Base-by-base conservation (phyloP, 2,797 vertebrate species). In the Sphenodon punctatus region DNA sequence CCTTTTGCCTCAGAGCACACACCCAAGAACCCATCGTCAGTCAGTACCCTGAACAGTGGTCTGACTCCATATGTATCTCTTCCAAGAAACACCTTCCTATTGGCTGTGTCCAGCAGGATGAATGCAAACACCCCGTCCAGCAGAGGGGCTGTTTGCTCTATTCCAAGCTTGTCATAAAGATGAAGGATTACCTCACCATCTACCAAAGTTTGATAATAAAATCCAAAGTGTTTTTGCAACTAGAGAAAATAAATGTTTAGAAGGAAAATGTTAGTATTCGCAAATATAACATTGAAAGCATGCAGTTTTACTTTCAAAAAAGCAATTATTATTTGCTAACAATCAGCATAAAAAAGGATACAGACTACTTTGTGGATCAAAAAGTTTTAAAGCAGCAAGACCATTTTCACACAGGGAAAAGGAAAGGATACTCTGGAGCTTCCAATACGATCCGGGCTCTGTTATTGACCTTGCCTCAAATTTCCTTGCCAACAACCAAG, bases 1-100 rank as follows among this genome's bases (percentile, higher is more conserved):
- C 98, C 98, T 98, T 99, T 99, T 75, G 97, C 98, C 88, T 99
- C 98, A 8, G 98, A 99, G 94, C 97, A 97, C 78, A 98, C 95
- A 1, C 97, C 98, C 36, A 99, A 95, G 94, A 99, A 97, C 46
- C 98, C 98, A 75, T 98, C 93, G 34, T 98, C 97, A 0, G 98
- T 97, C 48, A 98, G 90, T 48, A 97, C 90, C 78, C 90, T 98
- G 91, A 99, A 99, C 78, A 99, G 34, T 4, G 98, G 98, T 30
- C 98, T 96, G 56, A 99, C 97, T 1, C 98, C 98, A 1, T 98
- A 99, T 0, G 98, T 98, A 68, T 99, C 98, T 84, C 98, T 96
- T 0, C 97, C 98, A 72, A 99, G 90, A 45, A 95, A 97, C 7
- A 99, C 96, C 67, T 97, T 99, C 51, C 95, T 96, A 89, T 96